phyloP scores from a whole-genome alignment of 2,113 vertebrate genomes.

The Ifrita kowaldi region DNA sequence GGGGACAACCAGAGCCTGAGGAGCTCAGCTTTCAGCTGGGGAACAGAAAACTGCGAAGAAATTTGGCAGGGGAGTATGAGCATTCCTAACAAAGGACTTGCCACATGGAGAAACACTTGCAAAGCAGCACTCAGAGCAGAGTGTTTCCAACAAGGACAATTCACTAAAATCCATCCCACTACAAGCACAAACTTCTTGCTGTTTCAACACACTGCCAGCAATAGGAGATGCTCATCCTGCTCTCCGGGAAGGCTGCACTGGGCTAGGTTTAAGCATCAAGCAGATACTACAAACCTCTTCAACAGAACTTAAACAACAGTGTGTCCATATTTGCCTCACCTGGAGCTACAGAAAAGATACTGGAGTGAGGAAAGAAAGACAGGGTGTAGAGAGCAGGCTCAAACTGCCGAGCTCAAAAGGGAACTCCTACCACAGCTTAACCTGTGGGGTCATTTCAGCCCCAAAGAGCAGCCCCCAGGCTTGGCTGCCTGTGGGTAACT shows the following conservation, averaged over 20 bases:
- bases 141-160: neutral
- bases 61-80: neutral
- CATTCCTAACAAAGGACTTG: neutral
- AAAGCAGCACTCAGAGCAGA: neutral
- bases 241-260: neutral
- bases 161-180: neutral
- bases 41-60: neutral
- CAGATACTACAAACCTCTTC: neutral
- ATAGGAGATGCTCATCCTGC: neutral
- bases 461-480: neutral
- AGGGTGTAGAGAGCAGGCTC: neutral
- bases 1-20: neutral
- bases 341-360: neutral
- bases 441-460: neutral
- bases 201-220: neutral
- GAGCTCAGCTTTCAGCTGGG: neutral
- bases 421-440: neutral
- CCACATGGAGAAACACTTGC: accelerated
- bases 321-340: neutral
- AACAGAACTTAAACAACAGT: neutral
- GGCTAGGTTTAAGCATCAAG: neutral
- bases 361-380: neutral
- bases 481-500: neutral
- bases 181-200: neutral
- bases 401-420: neutral